Conservation (phyloP, 2,113 vertebrate genomes). For the Istiophorus platypterus region DNA sequence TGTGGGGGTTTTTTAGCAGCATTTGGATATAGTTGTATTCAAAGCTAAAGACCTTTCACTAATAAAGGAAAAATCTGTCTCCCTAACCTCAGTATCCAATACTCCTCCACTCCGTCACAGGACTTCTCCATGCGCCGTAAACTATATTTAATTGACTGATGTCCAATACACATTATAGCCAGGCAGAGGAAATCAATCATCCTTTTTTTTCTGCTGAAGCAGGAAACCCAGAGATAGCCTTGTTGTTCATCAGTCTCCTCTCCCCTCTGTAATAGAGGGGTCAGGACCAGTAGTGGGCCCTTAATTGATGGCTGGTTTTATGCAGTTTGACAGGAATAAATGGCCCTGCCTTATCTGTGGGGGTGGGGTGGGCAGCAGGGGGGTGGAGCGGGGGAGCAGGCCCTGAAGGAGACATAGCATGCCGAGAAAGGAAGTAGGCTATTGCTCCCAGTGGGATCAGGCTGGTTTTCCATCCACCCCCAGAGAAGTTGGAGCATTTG, state of each 20-base stretch:
- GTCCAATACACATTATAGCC: slow-evolving; percentile 59
- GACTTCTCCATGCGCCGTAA: slow-evolving; percentile 46
- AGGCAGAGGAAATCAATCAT: slow-evolving; percentile 73
- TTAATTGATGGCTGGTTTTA: slow-evolving; percentile 83
- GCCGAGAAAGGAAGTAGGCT: slow-evolving; percentile 66
- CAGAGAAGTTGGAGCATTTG: slow-evolving; percentile 38
- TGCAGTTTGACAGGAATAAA: slow-evolving; percentile 79
- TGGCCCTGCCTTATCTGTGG: slow-evolving; percentile 66
- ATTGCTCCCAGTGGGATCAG: slow-evolving; percentile 65
- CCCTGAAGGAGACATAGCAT: slow-evolving; percentile 61
- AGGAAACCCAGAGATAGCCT: slow-evolving; percentile 64
- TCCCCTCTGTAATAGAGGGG: slow-evolving; percentile 73
- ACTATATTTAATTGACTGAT: slow-evolving; percentile 78
- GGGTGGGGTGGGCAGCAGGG: slow-evolving; percentile 43
- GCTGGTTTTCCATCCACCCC: slow-evolving; percentile 40
- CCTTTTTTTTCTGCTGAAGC: slow-evolving; percentile 45
- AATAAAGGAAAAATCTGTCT: slow-evolving; percentile 34
- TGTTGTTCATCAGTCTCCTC: slow-evolving; percentile 67
- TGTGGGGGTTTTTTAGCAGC: slow-evolving; percentile 4
- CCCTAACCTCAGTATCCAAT: slow-evolving; percentile 26
- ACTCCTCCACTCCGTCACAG: slow-evolving; percentile 31
- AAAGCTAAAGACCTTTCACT: slow-evolving; percentile 28
- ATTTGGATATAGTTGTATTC: background rate
- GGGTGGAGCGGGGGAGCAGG: slow-evolving; percentile 19
- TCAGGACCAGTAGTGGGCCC: slow-evolving; percentile 67